Evolutionary conservation across 2,888 invertebrate genomes (phyloP).

Genomic region (Microplitis manilae): DNA sequence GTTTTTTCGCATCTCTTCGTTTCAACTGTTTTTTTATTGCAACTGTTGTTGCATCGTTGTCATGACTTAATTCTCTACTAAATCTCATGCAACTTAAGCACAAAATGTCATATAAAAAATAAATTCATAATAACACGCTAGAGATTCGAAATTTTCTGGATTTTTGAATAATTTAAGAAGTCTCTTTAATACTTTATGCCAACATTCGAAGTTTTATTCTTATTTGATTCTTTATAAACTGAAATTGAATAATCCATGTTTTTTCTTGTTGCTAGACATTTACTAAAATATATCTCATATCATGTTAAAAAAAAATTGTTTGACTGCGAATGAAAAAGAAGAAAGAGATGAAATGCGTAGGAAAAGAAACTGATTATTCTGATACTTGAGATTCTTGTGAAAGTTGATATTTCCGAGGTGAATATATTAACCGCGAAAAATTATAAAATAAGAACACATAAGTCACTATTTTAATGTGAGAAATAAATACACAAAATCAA

Average conservation of each 20-base stretch:
- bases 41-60: not conserved
- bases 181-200: not conserved
- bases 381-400: conserved; percentile 65
- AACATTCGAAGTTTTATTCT: not conserved
- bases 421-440: not conserved
- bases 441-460: no score
- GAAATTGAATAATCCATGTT: no score
- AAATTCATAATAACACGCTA: conserved; percentile 1
- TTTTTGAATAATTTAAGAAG: not conserved
- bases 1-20: not conserved
- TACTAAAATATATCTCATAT: no score
- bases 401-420: conserved; percentile 37
- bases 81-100: not conserved
- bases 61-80: not conserved
- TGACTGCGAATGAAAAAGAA: not conserved
- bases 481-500: no score
- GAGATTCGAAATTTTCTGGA: not conserved
- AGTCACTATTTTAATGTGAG: no score
- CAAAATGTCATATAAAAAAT: not conserved
- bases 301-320: no score
- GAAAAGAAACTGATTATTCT: conserved; percentile 3
- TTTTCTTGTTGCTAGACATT: no score
- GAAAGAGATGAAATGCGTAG: not conserved
- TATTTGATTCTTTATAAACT: not conserved
- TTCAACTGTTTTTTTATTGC: not conserved